Base-by-base conservation (phyloP, 2,888 invertebrate species). In the Smittia aterrima region DNA sequence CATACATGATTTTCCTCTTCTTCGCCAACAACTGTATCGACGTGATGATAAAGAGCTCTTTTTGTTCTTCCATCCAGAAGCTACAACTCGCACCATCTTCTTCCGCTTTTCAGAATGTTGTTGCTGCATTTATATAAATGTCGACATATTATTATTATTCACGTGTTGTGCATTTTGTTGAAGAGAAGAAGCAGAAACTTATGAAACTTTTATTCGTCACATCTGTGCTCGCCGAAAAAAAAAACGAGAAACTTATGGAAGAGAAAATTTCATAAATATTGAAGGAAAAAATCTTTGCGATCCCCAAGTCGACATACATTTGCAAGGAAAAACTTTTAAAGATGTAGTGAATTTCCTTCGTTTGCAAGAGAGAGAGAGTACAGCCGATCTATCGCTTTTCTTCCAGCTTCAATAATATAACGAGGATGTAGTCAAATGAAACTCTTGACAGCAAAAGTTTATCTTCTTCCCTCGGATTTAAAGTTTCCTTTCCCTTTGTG, bases 171-270 rank as follows among this genome's bases (percentile, higher is more conserved):
- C 67, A 67, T 18, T 67, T 40, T 66, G 66, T 9, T 38, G 32
- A 13, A 41, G 47, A 67, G 13, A 41, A 32, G 20, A 18, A 13
- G 20, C 3, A 20, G 22, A 40, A 67, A 67, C 32, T 67, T 70
- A 53, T 25, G 54, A 54, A 70, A 70, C 54, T 70, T 70, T 70
- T 70, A 70, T 70, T 70, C 70, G 70, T 70, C 70, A 70, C 70
- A 70, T 70, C 70, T 70, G 70, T 53, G 47, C 53, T 70, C 25
- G 25, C 47, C 9, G 41, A 53, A 25, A 53, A 67, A 68, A 68
- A 13, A 70, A 27, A 53, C n/a, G 41, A 67, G 53, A 53, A 22
- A 47, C n/a, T 67, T 67, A 11, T 67, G 22, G 13, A 20, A 41
- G 22, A 24, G 67, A 18, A 67, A 41, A 41, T 67, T 66, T 70